Percentiles rank a stretch among this genome's conserved stretches.
Conservation (phyloP, 2,888 invertebrate genomes). For the Dexiosoma caninum region DNA sequence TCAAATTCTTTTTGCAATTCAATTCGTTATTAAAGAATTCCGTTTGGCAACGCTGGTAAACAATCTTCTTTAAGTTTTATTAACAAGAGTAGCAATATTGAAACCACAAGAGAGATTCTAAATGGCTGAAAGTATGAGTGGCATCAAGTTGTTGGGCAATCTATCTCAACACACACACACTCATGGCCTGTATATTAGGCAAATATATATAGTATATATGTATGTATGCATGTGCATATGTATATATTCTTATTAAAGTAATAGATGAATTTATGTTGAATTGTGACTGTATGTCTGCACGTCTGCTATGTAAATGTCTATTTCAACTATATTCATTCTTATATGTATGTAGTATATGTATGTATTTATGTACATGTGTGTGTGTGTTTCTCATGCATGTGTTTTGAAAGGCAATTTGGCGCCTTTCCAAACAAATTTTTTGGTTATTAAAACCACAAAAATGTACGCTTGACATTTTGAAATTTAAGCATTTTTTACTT, state of each 20-base stretch:
- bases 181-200: too few species aligned
- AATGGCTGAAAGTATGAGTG: conserved; percentile 49
- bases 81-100: conserved; percentile 47
- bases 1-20: too few species aligned
- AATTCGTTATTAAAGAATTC: too few species aligned
- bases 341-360: too few species aligned
- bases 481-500: conserved; percentile 27
- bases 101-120: conserved; percentile 53
- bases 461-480: conserved; percentile 58
- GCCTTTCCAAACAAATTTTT: conserved; percentile 62
- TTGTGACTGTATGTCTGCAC: conserved; percentile 10
- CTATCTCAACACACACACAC: not conserved
- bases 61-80: conserved; percentile 39
- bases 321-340: conserved; percentile 38
- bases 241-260: not conserved
- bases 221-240: not conserved
- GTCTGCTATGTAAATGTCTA: conserved; percentile 47
- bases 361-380: not conserved
- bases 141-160: conserved; percentile 47
- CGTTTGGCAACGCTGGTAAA: not conserved
- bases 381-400: not conserved
- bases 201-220: too few species aligned
- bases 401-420: conserved; percentile 62
- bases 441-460: conserved; percentile 63
- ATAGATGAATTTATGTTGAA: not conserved